These are phyloP conservation scores for Operophtera brumata DNA, from an alignment of 2,888 invertebrate species.

Conservation along the genomic window DNA sequence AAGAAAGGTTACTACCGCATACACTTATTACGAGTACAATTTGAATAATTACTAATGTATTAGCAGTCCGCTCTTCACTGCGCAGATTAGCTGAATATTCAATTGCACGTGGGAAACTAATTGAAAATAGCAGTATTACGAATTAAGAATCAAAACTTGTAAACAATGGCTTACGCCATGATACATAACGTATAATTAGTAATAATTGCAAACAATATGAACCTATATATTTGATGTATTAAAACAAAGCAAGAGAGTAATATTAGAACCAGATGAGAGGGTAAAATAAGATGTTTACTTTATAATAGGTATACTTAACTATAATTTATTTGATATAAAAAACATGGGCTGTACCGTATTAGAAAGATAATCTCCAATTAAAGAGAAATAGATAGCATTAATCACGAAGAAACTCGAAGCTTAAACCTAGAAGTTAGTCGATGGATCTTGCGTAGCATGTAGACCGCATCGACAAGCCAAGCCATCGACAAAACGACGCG, in stretches of 20 bases:
- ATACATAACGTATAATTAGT: conserved; percentile 32
- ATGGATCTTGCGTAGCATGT: conserved; percentile 66
- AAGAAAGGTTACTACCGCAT: conserved; percentile 50
- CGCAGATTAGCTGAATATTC: conserved; percentile 56
- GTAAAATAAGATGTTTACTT: conserved; percentile 26
- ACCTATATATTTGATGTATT: no score
- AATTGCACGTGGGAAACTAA: conserved; percentile 63
- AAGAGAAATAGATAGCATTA: conserved; percentile 22
- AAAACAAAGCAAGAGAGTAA: neutral
- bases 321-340: no score
- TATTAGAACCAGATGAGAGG: conserved; percentile 3
- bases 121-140: conserved; percentile 47
- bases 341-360: no score
- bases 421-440: conserved; percentile 63
- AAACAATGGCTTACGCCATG: conserved; percentile 45
- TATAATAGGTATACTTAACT: no score
- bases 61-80: conserved; percentile 46
- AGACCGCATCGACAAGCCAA: conserved; percentile 73
- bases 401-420: conserved; percentile 50
- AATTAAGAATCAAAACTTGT: conserved; percentile 36
- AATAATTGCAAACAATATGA: neutral
- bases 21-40: conserved; percentile 51
- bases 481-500: conserved; percentile 70
- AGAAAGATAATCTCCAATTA: no score
- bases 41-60: conserved; percentile 64